Base-by-base conservation (phyloP, 1,140 invertebrate genomes). In the Holotrichia oblita region DNA sequence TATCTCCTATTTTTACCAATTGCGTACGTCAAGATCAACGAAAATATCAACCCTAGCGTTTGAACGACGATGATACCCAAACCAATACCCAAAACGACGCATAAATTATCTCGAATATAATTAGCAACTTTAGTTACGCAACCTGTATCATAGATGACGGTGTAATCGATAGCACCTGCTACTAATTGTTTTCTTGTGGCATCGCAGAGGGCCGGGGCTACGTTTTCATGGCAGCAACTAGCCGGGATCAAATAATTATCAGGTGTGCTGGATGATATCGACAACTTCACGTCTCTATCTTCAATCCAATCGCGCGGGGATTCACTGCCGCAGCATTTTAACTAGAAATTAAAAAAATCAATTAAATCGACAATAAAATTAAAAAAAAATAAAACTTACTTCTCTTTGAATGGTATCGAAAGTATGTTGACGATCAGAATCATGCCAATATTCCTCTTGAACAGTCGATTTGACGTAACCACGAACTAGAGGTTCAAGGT, bases 11-110 rank as follows among this genome's bases (percentile, higher is more conserved):
- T 88, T 78, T 90, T 89, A 80, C 90, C 90, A 79, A 95, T 92
- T 34, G 93, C 92, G 86, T 93, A 95, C 84, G 94, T 95, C 20
- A 96, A 88, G 80, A 94, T 90, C 83, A 96, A 88, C 1, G 94
- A 92, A 83, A 95, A 94, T 72, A 94, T 91, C 81, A 96, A 89
- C 42, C 94, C 94, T 34, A 96, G 84, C 64, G 95, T 86, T 88
- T 96, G 92, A 79, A 93, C 80, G 14, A 92, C 87, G 42, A 93
- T 90, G 61, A 96, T 88, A 22, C 89, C 90, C 75, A 94, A 89
- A 0, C 90, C 89, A 8, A 93, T 87, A 40, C 89, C 91, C 59
- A 94, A 89, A 44, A 95, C 88, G 48, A 92, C 89, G 41, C 89
- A 88, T 81, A 91, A 88, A 80, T 94, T 90, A 20, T 89, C 88